Evolutionary conservation across 1,140 invertebrate genomes (phyloP), one percentile per base, ranked within the genome.

Genomic region (Listronotus bonariensis): DNA sequence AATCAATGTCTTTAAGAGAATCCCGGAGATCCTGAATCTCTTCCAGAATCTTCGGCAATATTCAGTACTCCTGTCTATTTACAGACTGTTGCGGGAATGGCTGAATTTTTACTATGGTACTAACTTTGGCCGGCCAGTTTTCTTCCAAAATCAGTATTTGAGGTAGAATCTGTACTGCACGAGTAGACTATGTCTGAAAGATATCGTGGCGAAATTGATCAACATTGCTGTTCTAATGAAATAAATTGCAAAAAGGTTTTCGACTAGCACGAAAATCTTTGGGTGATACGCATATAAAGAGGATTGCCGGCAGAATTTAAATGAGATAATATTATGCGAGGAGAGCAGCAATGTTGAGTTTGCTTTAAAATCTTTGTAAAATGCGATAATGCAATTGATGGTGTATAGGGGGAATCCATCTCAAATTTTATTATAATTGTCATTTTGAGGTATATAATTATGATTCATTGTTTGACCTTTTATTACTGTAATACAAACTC

Each of bases 381-480:
- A 94, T 0, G 92, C 92, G 75, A 91, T 86, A 14, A 95, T 84
- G 70, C 91, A 93, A 78, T 96, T 96, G 66, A 95, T 92, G 20
- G 92, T 95, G 80, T 96, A 95, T 3, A 96, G n/a, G 81, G 0
- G 93, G 93, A 51, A 96, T 91, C 93, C 93, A 96, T n/a, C n/a
- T n/a, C n/a, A n/a, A n/a, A n/a, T n/a, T n/a, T n/a, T n/a, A n/a
- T n/a, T n/a, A n/a, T n/a, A n/a, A n/a, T n/a, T n/a, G n/a, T n/a
- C n/a, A n/a, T n/a, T n/a, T n/a, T n/a, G n/a, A n/a, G n/a, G n/a
- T n/a, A n/a, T n/a, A n/a, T n/a, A n/a, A n/a, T n/a, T n/a, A n/a
- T n/a, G n/a, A n/a, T n/a, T n/a, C n/a, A n/a, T n/a, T n/a, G n/a
- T n/a, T n/a, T n/a, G n/a, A n/a, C n/a, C n/a, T n/a, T n/a, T n/a